phyloP scores from a whole-genome alignment of 2,113 vertebrate species.

The Limnothrissa miodon region DNA sequence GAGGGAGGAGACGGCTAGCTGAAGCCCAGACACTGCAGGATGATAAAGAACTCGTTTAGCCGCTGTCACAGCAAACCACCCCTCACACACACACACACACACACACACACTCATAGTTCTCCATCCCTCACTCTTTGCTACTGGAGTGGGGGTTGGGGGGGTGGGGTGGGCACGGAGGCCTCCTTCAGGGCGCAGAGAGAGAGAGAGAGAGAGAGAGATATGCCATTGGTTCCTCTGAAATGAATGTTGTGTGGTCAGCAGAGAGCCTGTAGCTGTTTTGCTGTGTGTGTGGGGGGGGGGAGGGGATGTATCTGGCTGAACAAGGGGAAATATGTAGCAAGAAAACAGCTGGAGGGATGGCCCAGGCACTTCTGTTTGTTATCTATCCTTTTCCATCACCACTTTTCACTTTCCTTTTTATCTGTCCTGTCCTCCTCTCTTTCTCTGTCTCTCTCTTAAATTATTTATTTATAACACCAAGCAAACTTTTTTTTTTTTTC shows the following conservation, averaged over 20 bases:
- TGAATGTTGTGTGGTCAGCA: neutral
- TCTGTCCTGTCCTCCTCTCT: neutral
- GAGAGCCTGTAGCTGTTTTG: neutral
- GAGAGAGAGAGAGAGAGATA: no score
- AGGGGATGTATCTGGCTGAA: neutral
- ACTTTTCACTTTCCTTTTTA: neutral
- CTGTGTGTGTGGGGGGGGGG: neutral
- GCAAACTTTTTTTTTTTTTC: neutral
- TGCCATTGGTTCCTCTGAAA: neutral
- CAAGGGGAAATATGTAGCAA: neutral
- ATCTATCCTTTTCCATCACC: neutral
- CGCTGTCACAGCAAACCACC: neutral
- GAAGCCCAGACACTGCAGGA: neutral
- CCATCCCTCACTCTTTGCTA: neutral
- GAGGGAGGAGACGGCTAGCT: neutral
- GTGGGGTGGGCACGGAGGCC: neutral
- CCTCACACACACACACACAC: neutral
- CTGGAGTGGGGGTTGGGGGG: no score
- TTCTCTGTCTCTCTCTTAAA: neutral
- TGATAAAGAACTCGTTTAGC: neutral
- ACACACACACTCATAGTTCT: neutral
- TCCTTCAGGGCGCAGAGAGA: neutral
- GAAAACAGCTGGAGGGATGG: conserved; percentile 42
- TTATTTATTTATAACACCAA: conserved; percentile 4
- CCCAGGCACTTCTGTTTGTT: conserved; percentile 14